These are phyloP conservation scores for Philaethria dido DNA, from an alignment of 2,888 invertebrate genomes.

Conservation along the genomic window DNA sequence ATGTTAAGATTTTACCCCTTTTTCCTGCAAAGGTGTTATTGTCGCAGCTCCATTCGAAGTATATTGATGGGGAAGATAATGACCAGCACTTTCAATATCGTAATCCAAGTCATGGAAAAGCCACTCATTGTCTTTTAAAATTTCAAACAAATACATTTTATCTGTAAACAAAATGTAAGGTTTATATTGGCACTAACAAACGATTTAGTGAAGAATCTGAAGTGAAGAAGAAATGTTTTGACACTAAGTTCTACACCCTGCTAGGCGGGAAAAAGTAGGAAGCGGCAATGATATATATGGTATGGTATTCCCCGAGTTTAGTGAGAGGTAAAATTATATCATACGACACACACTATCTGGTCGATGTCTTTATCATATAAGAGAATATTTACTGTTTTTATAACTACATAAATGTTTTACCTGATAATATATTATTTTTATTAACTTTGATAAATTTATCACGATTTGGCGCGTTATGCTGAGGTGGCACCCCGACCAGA, in stretches of 20 bases:
- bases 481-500: constrained; percentile 67
- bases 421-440: constrained; percentile 59
- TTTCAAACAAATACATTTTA: constrained; percentile 57
- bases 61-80: constrained; percentile 59
- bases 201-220: too few relatives aligned
- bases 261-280: too few relatives aligned
- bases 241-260: too few relatives aligned
- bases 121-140: constrained; percentile 58
- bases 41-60: constrained; percentile 62
- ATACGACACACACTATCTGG: too few relatives aligned
- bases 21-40: constrained; percentile 48
- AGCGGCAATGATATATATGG: too few relatives aligned
- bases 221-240: too few relatives aligned
- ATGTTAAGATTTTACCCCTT: constrained; percentile 13
- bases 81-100: constrained; percentile 64
- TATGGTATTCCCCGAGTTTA: too few relatives aligned
- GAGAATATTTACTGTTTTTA: too few relatives aligned
- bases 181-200: background rate
- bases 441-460: constrained; percentile 55
- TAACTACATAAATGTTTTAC: constrained; percentile 47
- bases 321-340: too few relatives aligned
- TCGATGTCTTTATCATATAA: too few relatives aligned
- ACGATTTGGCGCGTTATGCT: constrained; percentile 68
- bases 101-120: constrained; percentile 62
- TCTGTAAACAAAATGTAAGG: constrained; percentile 51